Conservation (phyloP, 2,888 invertebrate species). For the Dynastes tityus region DNA sequence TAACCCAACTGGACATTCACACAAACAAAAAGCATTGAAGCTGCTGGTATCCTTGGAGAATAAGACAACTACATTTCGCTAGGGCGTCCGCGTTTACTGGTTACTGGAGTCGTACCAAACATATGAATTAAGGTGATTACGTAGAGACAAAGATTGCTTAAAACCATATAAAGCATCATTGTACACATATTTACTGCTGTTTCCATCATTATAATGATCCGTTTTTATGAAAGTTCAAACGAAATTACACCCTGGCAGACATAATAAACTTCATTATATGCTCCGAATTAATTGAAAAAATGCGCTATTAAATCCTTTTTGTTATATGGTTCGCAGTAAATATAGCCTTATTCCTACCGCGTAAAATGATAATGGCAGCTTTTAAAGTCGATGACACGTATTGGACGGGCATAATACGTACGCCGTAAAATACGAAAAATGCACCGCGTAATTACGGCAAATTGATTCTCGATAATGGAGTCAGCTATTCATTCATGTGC, state of each 20-base stretch:
- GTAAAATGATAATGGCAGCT: constrained; percentile 15
- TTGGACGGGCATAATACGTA: constrained; percentile 18
- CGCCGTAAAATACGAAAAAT: constrained; percentile 21
- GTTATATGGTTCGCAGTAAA: neutral
- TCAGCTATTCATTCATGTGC: constrained; percentile 33
- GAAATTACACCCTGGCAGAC: constrained; percentile 5
- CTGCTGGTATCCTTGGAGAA: too few relatives aligned
- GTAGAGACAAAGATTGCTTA: neutral
- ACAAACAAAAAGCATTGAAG: too few relatives aligned
- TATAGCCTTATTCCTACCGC: constrained; percentile 19
- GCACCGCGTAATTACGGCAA: constrained; percentile 34
- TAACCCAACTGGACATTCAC: too few relatives aligned
- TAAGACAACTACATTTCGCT: too few relatives aligned
- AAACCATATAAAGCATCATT: neutral
- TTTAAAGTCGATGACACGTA: constrained; percentile 27
- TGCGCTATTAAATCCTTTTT: neutral
- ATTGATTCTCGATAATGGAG: constrained; percentile 39
- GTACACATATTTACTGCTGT: neutral
- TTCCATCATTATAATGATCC: constrained; percentile 3
- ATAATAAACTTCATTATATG: constrained; percentile 12
- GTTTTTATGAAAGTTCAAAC: neutral
- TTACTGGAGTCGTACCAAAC: too few relatives aligned
- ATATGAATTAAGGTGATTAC: too few relatives aligned
- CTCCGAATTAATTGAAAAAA: constrained; percentile 13
- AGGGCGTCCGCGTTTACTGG: too few relatives aligned